Evolutionary conservation across 2,113 vertebrate species (phyloP).

Genomic region (Isichthys henryi): DNA sequence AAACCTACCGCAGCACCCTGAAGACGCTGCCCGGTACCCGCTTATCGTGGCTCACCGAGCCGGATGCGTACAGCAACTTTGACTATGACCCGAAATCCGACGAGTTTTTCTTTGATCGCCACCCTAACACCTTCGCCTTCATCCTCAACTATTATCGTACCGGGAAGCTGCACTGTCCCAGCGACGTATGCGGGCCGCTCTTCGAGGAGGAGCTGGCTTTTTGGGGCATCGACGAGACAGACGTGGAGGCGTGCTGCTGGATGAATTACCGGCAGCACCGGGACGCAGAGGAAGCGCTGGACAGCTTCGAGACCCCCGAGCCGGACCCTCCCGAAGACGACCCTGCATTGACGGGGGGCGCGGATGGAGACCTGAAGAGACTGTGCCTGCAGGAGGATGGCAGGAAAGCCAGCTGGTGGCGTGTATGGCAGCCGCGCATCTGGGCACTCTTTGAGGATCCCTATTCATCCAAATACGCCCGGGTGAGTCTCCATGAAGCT

Average conservation of each 20-base stretch:
- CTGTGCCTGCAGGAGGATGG: conserved; percentile 68
- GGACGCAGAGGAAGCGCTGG: conserved; percentile 89
- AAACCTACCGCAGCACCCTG: conserved; percentile 94
- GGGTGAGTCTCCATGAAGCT: conserved; percentile 66
- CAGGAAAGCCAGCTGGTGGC: conserved; percentile 65
- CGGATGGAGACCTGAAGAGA: conserved; percentile 72
- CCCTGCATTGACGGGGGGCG: conserved; percentile 70
- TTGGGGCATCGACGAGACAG: conserved; percentile 97
- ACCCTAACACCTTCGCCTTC: conserved; percentile 91
- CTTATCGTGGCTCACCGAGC: conserved; percentile 89
- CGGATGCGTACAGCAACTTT: conserved; percentile 81
- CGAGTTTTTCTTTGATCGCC: conserved; percentile 96
- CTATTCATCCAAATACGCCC: conserved; percentile 88
- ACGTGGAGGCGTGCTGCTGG: conserved; percentile 98
- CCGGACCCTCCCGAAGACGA: conserved; percentile 62
- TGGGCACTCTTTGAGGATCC: conserved; percentile 98
- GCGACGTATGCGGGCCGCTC: conserved; percentile 89
- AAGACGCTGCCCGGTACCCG: conserved; percentile 91
- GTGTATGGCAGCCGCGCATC: conserved; percentile 77
- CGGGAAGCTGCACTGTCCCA: conserved; percentile 93
- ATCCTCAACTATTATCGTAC: conserved; percentile 98
- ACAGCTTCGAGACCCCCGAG: conserved; percentile 88
- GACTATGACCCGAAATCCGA: conserved; percentile 77
- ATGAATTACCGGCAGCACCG: conserved; percentile 98
- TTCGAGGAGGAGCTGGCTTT: conserved; percentile 97